A percentile compares a stretch with the other conserved stretches of the same genome.
These are phyloP conservation scores for Dasyornis broadbenti DNA, from an alignment of 2,113 vertebrate species.

Conservation along the genomic window DNA sequence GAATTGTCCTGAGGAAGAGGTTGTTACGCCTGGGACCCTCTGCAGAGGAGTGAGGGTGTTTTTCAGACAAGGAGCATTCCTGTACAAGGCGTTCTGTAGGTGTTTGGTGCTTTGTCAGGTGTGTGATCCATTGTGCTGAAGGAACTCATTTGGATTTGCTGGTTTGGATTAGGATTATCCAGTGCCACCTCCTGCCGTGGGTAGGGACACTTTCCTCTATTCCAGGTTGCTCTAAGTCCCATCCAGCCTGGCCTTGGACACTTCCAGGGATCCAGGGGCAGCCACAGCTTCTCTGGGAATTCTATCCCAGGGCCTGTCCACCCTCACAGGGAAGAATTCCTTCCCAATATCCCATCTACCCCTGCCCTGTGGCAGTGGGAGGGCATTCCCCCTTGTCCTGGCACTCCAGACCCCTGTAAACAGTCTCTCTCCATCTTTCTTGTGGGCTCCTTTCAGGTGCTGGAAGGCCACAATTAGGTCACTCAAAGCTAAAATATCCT, in stretches of 20 bases:
- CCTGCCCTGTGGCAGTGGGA: background rate
- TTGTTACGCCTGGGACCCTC: background rate
- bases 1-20: background rate
- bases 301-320: background rate
- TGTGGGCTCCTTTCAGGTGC: background rate
- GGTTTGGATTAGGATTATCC: background rate
- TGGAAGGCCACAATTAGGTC: background rate
- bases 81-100: accelerated
- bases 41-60: background rate
- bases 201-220: background rate
- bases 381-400: background rate
- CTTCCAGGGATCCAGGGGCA: background rate
- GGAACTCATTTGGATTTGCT: background rate
- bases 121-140: background rate
- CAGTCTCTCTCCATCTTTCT: background rate
- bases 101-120: background rate
- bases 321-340: background rate
- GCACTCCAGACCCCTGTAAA: background rate
- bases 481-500: background rate
- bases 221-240: background rate
- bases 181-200: background rate
- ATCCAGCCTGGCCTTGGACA: background rate
- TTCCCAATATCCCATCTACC: background rate
- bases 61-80: background rate
- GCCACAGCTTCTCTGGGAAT: background rate